Percentiles rank a stretch among this genome's conserved stretches.
Evolutionary conservation across 2,797 vertebrate species (phyloP).

Genomic region (Geotrypetes seraphini): DNA sequence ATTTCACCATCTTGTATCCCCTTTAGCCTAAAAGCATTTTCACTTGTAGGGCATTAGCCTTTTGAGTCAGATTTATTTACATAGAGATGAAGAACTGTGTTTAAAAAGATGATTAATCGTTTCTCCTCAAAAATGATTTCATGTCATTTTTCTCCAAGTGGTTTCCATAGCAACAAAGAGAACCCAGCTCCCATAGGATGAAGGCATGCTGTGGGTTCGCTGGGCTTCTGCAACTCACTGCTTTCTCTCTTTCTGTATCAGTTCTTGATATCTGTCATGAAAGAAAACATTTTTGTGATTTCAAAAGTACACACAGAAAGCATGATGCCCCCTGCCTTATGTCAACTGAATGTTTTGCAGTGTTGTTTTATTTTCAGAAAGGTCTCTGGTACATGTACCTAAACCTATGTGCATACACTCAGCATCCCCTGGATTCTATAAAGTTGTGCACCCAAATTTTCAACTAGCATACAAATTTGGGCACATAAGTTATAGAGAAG

Average conservation of each 20-base stretch:
- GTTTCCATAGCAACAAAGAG: constrained; percentile 12
- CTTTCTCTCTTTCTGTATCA: neutral
- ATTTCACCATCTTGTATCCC: neutral
- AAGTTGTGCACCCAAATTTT: no score
- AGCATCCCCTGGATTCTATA: no score
- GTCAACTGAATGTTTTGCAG: no score
- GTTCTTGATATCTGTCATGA: neutral
- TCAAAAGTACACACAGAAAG: no score
- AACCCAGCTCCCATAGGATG: neutral
- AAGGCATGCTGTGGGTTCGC: neutral
- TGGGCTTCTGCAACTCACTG: neutral
- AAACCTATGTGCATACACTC: no score
- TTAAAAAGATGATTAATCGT: constrained; percentile 3
- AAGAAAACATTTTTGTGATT: no score
- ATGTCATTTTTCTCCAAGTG: constrained; percentile 8
- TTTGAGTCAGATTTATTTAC: constrained; percentile 2
- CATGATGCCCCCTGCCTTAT: no score
- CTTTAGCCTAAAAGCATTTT: neutral
- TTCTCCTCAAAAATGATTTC: constrained; percentile 2
- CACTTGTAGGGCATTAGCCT: no score
- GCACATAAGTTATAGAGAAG: no score
- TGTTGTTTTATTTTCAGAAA: no score
- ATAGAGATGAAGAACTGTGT: neutral
- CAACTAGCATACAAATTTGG: no score
- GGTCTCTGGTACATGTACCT: no score